Conservation (phyloP, 35 echinoderm and acorn worm genomes). For the Anneissia japonica region DNA sequence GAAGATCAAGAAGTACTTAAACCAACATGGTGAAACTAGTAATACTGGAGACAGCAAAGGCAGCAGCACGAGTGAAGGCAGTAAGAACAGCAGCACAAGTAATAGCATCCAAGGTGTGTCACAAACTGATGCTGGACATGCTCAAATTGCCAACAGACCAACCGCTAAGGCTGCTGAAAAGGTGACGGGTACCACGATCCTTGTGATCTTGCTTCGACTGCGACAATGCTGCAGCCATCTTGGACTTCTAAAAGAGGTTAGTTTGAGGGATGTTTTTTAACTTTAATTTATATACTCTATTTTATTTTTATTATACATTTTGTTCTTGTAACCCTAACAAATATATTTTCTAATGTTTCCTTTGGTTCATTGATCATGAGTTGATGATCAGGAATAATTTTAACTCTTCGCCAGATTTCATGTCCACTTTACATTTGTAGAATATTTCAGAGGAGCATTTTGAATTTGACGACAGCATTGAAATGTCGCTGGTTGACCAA, state of each 20-base stretch:
- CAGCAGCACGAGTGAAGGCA: neutral
- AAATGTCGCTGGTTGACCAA: constrained; percentile 72
- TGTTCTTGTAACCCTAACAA: too few relatives aligned
- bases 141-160: neutral
- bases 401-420: too few relatives aligned
- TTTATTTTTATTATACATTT: too few relatives aligned
- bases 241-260: constrained; percentile 82
- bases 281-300: too few relatives aligned
- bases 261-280: neutral
- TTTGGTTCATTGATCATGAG: too few relatives aligned
- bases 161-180: constrained; percentile 23
- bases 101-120: neutral
- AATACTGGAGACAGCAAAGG: constrained; percentile 4
- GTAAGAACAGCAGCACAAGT: neutral
- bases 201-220: constrained; percentile 74
- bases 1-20: neutral
- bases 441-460: constrained; percentile 60
- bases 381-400: too few relatives aligned
- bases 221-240: constrained; percentile 93
- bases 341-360: too few relatives aligned
- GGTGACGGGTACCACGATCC: constrained; percentile 51
- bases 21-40: neutral
- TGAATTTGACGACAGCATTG: constrained; percentile 69
- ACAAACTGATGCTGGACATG: neutral
- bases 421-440: too few relatives aligned